phyloP scores from a whole-genome alignment of 2,797 vertebrate genomes.

The Rhabdophis nuchalis region DNA sequence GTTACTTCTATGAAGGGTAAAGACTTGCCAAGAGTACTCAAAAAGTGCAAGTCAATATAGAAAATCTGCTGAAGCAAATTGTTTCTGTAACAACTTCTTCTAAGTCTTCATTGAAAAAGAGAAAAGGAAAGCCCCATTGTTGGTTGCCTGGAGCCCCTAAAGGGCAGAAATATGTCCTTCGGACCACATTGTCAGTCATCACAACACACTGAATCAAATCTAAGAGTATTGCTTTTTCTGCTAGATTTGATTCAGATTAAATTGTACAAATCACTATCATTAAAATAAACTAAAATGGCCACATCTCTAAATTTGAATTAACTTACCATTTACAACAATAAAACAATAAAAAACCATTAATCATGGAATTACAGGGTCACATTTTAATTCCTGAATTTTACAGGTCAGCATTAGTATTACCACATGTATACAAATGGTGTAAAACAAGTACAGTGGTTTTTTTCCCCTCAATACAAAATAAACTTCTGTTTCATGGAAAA shows the following conservation, averaged over 20 bases:
- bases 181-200: constrained; percentile 2
- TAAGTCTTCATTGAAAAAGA: neutral
- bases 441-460: constrained; percentile 92
- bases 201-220: constrained; percentile 9
- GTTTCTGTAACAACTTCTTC: neutral
- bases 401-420: constrained; percentile 85
- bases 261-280: constrained; percentile 30
- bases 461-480: constrained; percentile 90
- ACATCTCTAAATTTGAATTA: constrained; percentile 49
- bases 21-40: neutral
- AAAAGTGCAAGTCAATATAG: neutral
- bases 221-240: neutral
- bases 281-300: constrained; percentile 49
- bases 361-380: constrained; percentile 89
- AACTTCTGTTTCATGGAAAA: constrained; percentile 85
- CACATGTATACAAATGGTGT: constrained; percentile 98
- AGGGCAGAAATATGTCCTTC: neutral
- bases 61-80: neutral
- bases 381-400: constrained; percentile 96
- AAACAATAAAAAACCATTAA: constrained; percentile 71
- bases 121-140: neutral
- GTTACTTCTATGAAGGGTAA: neutral
- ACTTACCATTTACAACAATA: constrained; percentile 62
- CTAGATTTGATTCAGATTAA: constrained; percentile 33
- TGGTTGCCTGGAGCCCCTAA: constrained; percentile 16